Percentiles rank a stretch among this genome's conserved stretches.
Evolutionary conservation across 2,113 vertebrate genomes (phyloP).

Genomic region (Tringa solitaria): DNA sequence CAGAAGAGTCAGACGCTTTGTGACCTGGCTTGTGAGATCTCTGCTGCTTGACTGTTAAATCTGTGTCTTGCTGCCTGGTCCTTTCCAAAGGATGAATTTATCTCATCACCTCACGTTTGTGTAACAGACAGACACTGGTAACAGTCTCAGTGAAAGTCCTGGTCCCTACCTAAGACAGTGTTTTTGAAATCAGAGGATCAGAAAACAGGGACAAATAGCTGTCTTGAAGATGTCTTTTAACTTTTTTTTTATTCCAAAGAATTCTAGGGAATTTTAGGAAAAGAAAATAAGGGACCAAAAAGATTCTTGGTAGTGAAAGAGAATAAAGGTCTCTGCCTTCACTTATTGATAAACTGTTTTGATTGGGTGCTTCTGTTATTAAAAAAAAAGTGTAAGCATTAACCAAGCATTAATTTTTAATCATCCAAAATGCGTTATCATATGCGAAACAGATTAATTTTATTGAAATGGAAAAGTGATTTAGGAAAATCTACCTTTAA

Average conservation of each 20-base stretch:
- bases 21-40: neutral
- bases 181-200: neutral
- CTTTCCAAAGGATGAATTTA: neutral
- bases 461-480: neutral
- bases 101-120: neutral
- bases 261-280: neutral
- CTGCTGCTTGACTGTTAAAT: neutral
- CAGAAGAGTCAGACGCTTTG: neutral
- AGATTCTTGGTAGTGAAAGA: neutral
- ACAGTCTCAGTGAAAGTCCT: rapidly evolving
- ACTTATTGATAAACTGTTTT: neutral
- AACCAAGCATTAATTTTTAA: neutral
- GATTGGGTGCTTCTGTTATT: neutral
- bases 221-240: neutral
- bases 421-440: slow-evolving; percentile 2
- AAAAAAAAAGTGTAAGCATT: neutral
- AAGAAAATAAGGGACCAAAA: neutral
- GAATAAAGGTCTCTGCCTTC: neutral
- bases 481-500: neutral
- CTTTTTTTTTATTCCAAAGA: neutral
- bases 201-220: neutral
- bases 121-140: neutral
- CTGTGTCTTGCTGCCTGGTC: neutral
- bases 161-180: neutral
- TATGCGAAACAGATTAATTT: slow-evolving; percentile 4